Percentiles rank a stretch among this genome's conserved stretches.
Conservation (phyloP, 2,113 vertebrate species). For the Galbula dea region DNA sequence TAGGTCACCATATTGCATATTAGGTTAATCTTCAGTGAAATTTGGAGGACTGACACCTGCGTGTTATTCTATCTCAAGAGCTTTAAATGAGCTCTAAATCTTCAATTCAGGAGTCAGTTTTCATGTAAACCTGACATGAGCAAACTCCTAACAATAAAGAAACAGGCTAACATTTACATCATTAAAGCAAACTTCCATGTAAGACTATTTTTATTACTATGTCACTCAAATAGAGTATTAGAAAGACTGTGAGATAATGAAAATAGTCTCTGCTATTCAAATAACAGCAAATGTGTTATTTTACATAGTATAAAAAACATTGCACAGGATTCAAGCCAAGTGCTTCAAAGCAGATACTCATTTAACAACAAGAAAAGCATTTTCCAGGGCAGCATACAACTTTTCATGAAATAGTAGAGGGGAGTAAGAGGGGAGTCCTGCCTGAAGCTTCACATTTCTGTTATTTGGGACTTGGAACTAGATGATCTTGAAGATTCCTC, state of each 20-base stretch:
- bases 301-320: neutral
- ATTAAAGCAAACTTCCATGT: neutral
- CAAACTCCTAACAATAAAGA: slow-evolving; percentile 24
- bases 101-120: slow-evolving; percentile 39
- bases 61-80: slow-evolving; percentile 56
- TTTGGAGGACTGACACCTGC: slow-evolving; percentile 64
- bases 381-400: neutral
- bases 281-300: neutral
- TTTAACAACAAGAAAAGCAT: neutral
- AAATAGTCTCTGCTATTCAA: neutral
- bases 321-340: neutral
- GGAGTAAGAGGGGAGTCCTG: neutral
- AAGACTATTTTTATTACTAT: neutral
- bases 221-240: neutral
- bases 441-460: neutral
- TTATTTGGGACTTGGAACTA: neutral
- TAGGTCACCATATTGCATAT: slow-evolving; percentile 75
- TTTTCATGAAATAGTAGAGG: neutral
- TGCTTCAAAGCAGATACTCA: neutral
- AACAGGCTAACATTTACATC: neutral
- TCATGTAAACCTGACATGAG: slow-evolving; percentile 6
- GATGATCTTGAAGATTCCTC: neutral
- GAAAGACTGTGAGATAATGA: neutral
- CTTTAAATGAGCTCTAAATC: slow-evolving; percentile 65
- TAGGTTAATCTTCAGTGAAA: slow-evolving; percentile 77